Percentiles rank a stretch among this genome's conserved stretches.
phyloP scores from a whole-genome alignment of 2,113 vertebrate species.

The Gyps fulvus region DNA sequence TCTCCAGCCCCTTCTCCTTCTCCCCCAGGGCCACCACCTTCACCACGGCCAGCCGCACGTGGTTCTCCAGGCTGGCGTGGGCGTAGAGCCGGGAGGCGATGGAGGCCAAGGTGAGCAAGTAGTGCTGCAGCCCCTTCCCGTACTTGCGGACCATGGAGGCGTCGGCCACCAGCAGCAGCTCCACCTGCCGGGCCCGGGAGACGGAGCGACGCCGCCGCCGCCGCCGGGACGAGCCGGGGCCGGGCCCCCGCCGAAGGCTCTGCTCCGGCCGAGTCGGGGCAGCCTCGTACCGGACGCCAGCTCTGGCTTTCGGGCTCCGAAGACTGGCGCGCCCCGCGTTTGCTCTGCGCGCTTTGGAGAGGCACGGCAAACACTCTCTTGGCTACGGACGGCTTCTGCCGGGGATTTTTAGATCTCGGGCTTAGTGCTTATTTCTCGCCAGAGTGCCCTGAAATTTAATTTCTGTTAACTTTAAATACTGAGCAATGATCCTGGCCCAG shows the following conservation, averaged over 20 bases:
- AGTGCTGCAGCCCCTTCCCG: constrained; percentile 89
- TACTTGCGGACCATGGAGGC: constrained; percentile 90
- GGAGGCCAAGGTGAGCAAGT: constrained; percentile 91
- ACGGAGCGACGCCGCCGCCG: constrained; percentile 78
- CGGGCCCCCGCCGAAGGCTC: background rate
- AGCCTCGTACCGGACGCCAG: background rate
- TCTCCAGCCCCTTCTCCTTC: constrained; percentile 87
- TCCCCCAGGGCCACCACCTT: constrained; percentile 83
- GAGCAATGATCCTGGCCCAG: background rate
- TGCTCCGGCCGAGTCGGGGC: background rate
- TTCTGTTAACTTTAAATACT: background rate
- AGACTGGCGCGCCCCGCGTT: too few relatives aligned
- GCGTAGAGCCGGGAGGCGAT: constrained; percentile 93
- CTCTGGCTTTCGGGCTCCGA: background rate
- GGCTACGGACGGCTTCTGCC: background rate
- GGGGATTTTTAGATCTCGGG: background rate
- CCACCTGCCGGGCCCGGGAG: constrained; percentile 91
- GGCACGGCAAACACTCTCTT: background rate
- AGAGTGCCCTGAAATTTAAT: background rate
- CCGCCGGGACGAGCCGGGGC: background rate
- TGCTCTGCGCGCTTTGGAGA: background rate
- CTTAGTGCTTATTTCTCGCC: background rate
- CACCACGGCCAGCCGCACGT: constrained; percentile 91
- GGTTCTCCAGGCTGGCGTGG: constrained; percentile 97
- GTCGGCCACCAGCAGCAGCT: constrained; percentile 94